Conservation (phyloP, 2,113 vertebrate genomes). For the Ancistrus triradiatus region DNA sequence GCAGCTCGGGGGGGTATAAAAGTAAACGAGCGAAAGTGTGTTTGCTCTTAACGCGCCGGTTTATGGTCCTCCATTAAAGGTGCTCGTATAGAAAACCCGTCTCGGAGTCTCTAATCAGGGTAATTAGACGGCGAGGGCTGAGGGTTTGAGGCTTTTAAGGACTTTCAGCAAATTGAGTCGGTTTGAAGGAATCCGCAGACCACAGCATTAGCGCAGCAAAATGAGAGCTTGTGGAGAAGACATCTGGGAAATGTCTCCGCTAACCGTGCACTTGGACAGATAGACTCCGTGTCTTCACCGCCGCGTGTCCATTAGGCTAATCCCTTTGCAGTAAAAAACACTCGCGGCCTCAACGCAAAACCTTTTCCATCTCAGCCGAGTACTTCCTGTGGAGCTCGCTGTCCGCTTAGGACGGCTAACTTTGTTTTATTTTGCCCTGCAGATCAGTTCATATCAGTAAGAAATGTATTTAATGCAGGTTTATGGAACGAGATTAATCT, state of each 20-base stretch:
- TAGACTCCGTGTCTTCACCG: slow-evolving; percentile 21
- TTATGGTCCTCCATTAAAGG: slow-evolving; percentile 11
- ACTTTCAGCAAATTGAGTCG: slow-evolving; percentile 10
- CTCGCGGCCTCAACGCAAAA: slow-evolving; percentile 2
- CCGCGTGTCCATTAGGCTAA: slow-evolving; percentile 16
- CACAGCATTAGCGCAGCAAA: background rate
- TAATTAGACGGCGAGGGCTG: slow-evolving; percentile 17
- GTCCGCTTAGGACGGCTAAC: too few relatives aligned
- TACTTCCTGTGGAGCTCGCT: too few relatives aligned
- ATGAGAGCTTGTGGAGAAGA: slow-evolving; percentile 13
- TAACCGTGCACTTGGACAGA: slow-evolving; percentile 6
- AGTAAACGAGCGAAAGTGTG: background rate
- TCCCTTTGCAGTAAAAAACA: slow-evolving; percentile 23
- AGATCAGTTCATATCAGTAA: too few relatives aligned
- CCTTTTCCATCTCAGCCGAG: slow-evolving; percentile 1
- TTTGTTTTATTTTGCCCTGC: too few relatives aligned
- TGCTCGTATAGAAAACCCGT: slow-evolving; percentile 12
- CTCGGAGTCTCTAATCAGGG: slow-evolving; percentile 10
- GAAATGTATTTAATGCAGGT: too few relatives aligned
- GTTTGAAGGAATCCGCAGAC: slow-evolving; percentile 20
- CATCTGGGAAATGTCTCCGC: slow-evolving; percentile 22
- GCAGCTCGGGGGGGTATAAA: background rate
- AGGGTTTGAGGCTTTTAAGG: slow-evolving; percentile 18
- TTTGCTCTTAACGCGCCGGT: slow-evolving; percentile 12
- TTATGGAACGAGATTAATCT: too few relatives aligned